phyloP scores from a whole-genome alignment of 2,888 invertebrate genomes.

The Apotomis turbidana region DNA sequence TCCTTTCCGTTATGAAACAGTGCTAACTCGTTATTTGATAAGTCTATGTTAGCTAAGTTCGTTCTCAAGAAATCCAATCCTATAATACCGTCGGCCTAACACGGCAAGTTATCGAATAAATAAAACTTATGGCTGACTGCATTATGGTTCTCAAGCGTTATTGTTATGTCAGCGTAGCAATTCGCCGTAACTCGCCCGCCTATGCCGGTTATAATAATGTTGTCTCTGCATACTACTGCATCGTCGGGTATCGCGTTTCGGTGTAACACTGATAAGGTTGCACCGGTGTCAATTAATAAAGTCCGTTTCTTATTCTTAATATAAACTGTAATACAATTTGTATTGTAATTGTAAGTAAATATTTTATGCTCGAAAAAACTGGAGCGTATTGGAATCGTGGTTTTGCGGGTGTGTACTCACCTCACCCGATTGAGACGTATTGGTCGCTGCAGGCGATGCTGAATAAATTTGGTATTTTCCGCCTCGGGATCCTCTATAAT shows the following conservation, averaged over 20 bases:
- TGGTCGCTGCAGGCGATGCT: no score
- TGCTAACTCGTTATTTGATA: no score
- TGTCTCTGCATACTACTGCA: not conserved
- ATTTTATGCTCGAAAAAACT: conserved; percentile 6
- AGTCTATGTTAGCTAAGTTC: not conserved
- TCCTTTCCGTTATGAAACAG: no score
- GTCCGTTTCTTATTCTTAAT: not conserved
- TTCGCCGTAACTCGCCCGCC: not conserved
- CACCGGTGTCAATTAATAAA: not conserved
- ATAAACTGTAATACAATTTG: not conserved
- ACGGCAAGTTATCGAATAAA: not conserved
- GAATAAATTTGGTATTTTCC: no score
- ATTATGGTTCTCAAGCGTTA: no score
- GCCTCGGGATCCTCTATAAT: no score
- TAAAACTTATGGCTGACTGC: not conserved
- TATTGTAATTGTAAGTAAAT: not conserved
- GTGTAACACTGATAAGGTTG: not conserved
- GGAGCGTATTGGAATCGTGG: not conserved
- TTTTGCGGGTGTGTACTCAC: not conserved
- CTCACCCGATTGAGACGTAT: not conserved
- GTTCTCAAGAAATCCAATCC: conserved; percentile 2
- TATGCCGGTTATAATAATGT: not conserved
- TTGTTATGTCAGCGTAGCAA: not conserved
- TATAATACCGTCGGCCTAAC: not conserved
- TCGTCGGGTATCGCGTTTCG: no score